Base-by-base conservation (phyloP, 2,113 vertebrate species). In the Lophius piscatorius region DNA sequence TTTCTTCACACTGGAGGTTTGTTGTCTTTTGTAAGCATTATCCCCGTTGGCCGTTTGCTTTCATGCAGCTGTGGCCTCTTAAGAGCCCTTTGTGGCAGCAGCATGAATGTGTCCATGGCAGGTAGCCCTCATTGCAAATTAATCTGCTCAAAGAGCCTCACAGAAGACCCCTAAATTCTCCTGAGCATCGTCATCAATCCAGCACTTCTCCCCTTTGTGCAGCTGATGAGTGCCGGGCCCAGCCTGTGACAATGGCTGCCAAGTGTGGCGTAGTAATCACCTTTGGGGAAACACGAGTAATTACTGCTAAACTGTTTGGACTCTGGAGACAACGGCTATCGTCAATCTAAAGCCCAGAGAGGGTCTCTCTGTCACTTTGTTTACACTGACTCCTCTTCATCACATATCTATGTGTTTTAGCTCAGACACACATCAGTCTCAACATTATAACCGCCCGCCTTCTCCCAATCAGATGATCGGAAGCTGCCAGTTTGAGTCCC, bases 281-380 rank as follows among this genome's bases (percentile, higher is more conserved):
- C 87, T 89, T 87, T 84, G 81, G 81, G 87, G 86, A 91, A 89
- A 89, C 90, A 89, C 75, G 81, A 82, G 89, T 92, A 91, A 93
- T 93, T 92, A 92, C 89, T 89, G 88, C 89, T 89, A 92, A 91
- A 92, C 89, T 91, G 89, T 91, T 91, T 91, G 89, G 83, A 83
- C 86, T 84, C 76, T 58, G 59, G 81, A 90, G 87, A 90, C 89
- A 89, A 92, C 87, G 80, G 78, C 80, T 72, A 90, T 87, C 90
- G 86, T 90, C 63, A 71, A 63, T 70, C 79, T 82, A 84, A 81
- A 78, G 82, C n/a, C n/a, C n/a, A n/a, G n/a, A n/a, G n/a, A n/a
- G n/a, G n/a, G n/a, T n/a, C n/a, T n/a, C n/a, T n/a, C n/a, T 11
- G 65, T 81, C 65, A 76, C 75, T 87, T 83, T 89, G 81, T 88